Evolutionary conservation across 2,888 invertebrate species (phyloP), one percentile per base, ranked within the genome.

Genomic region (Nomada fabriciana): DNA sequence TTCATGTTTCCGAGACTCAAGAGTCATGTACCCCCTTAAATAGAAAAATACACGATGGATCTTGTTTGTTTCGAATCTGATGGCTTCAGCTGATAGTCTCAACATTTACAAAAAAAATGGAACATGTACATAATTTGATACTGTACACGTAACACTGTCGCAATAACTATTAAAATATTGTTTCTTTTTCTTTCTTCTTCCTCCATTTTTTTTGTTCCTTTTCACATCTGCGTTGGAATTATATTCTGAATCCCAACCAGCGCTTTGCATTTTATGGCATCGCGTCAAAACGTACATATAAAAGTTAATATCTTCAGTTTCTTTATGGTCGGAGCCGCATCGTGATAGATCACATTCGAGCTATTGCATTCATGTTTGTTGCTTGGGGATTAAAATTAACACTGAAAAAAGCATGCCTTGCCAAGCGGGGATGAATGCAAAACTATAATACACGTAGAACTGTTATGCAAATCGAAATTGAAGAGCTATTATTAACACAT

Each of bases 1-100:
- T 71, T 71, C 59, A 25, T 36, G 42, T 72, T 80, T 64, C 36
- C 52, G 25, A 69, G 71, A 71, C 67, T 80, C 72, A 83, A 80
- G 80, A 76, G 43, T 81, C 75, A 78, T 79, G 72, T 83, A 82
- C 75, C 78, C 82, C 82, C 74, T 82, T 83, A 81, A 83, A 82
- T 82, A 82, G 71, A 82, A 82, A 83, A 83, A 83, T 82, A 83
- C 75, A 75, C 63, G 43, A 52, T 76, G 59, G 59, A 67, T 75
- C 55, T 71, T 60, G 60, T 75, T 55, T 68, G 68, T 25, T 64
- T 83, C 65, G 47, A 59, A 50, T 72, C 72, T 78, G 76, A 75
- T 55, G 72, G 50, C 55, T 78, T 42, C 36, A 82, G 59, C 20
- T 43, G 68, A 78, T 64, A 72, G 52, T 59, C 57, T 75, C 50